These are phyloP conservation scores for Drosophila parthenogenetica DNA, from an alignment of 2,888 invertebrate genomes.

Conservation along the genomic window DNA sequence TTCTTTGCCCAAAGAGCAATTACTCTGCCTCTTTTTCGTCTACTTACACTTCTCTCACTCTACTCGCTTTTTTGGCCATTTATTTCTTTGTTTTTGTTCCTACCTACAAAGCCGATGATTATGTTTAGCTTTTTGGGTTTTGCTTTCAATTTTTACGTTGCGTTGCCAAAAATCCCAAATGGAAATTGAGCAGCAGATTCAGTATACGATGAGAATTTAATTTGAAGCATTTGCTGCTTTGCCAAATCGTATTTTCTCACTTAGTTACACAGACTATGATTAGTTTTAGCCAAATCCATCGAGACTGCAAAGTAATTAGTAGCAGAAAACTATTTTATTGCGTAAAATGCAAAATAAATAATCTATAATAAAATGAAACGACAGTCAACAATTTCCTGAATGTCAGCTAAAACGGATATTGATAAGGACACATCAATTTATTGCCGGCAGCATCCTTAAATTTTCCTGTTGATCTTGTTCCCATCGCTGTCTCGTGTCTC, in stretches of 20 bases:
- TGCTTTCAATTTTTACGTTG: conserved; percentile 36
- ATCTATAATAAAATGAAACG: conserved; percentile 13
- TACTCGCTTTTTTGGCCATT: background rate
- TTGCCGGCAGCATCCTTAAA: conserved; percentile 13
- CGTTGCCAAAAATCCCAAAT: conserved; percentile 31
- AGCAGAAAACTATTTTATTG: background rate
- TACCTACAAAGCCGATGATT: conserved; percentile 42
- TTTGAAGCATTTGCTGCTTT: conserved; percentile 39
- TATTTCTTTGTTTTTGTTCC: conserved; percentile 12
- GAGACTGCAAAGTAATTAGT: conserved; percentile 32
- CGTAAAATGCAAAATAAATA: conserved; percentile 2
- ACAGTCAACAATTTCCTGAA: conserved; percentile 40
- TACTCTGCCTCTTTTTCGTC: conserved; percentile 38
- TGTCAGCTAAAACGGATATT: conserved; percentile 59
- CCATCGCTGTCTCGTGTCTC: background rate
- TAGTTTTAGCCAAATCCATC: conserved; percentile 19
- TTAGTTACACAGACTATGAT: conserved; percentile 39
- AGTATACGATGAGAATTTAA: conserved; percentile 28
- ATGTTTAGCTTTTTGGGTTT: conserved; percentile 35
- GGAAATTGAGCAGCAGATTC: conserved; percentile 27
- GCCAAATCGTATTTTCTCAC: conserved; percentile 42
- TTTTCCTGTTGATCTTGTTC: conserved; percentile 8
- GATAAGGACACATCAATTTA: conserved; percentile 61
- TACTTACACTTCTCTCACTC: background rate
- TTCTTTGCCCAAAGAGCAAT: conserved; percentile 53